Evolutionary conservation across 2,113 vertebrate genomes (phyloP), one percentile per base, ranked within the genome.

Genomic region (Myrmecophaga tridactyla): DNA sequence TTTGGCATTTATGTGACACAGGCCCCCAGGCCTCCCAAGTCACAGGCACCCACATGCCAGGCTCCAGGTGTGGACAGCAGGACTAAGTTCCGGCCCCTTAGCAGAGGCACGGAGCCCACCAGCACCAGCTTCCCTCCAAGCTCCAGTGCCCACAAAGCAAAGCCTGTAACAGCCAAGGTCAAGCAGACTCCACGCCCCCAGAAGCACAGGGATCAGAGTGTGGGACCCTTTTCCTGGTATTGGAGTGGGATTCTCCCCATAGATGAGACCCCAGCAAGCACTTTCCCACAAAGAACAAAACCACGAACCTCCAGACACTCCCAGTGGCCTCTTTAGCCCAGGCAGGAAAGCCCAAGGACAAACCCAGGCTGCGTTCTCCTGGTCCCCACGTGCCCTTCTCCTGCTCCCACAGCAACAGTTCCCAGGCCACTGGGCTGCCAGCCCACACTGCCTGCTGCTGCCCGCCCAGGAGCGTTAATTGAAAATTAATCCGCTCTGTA

Each of bases 401-500:
- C 62, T 43, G n/a, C 65, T 92, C 78, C 88, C 43, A 4, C 8
- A 6, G 73, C 10, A 12, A 31, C 69, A 39, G 41, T 75, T 67
- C 91, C 92, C 89, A 86, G 89, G 51, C 93, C 96, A 77, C 89
- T 43, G 89, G 96, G 95, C 96, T 76, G n/a, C 4, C 0, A 94
- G 89, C 94, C 91, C 93, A 86, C 67, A 14, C 85, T n/a, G 86
- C 87, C 94, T 94, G 67, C 91, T 89, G 78, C 86, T 20, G 7
- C 95, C 97, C 53, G 53, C 93, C 87, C 89, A 62, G 81, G 88
- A 95, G 67, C 95, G 95, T 97, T 98, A 98, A 98, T 96, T 98
- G 97, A 97, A 98, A 98, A 98, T 97, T 97, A 98, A 98, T 98
- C 96, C 81, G 27, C 95, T 97, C 76, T 3, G 94, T 96, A 93